Evolutionary conservation across 2,888 invertebrate genomes (phyloP).

Genomic region (Cacoxenus indagator): DNA sequence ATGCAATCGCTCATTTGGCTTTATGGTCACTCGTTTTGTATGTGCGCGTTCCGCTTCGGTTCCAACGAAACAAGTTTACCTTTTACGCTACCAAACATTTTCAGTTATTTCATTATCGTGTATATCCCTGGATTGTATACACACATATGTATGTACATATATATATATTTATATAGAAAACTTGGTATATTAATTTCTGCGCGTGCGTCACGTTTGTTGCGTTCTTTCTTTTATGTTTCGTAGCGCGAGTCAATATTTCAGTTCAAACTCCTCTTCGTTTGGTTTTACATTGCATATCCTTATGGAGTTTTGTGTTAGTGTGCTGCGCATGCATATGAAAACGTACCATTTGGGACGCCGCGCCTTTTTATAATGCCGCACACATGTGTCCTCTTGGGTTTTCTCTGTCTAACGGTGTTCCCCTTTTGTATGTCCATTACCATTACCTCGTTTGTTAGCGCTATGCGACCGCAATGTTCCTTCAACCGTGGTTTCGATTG

Average conservation of each 20-base stretch:
- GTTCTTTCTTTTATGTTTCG: not conserved
- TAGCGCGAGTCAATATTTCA: not conserved
- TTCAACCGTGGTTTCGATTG: conserved; percentile 32
- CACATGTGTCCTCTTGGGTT: conserved; percentile 44
- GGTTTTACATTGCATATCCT: not conserved
- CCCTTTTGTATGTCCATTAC: conserved; percentile 7
- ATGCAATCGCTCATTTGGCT: not conserved
- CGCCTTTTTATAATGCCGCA: conserved; percentile 30
- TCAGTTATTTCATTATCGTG: not conserved
- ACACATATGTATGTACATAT: not conserved
- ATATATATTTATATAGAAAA: not conserved
- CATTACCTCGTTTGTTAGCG: not conserved
- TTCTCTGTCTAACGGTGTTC: conserved; percentile 50
- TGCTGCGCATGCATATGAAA: conserved; percentile 34
- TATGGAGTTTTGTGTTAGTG: conserved; percentile 41
- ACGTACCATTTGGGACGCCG: conserved; percentile 27
- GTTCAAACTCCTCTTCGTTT: not conserved
- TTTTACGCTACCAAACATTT: not conserved
- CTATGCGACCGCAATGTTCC: conserved; percentile 11
- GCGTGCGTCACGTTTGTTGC: not conserved
- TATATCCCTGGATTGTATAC: not conserved
- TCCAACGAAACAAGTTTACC: conserved; percentile 18
- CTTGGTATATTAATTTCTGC: not conserved
- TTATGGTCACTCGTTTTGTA: conserved; percentile 12
- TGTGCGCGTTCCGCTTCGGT: conserved; percentile 43